Base-by-base conservation (phyloP, 2,888 invertebrate genomes). In the Andrena bucephala region DNA sequence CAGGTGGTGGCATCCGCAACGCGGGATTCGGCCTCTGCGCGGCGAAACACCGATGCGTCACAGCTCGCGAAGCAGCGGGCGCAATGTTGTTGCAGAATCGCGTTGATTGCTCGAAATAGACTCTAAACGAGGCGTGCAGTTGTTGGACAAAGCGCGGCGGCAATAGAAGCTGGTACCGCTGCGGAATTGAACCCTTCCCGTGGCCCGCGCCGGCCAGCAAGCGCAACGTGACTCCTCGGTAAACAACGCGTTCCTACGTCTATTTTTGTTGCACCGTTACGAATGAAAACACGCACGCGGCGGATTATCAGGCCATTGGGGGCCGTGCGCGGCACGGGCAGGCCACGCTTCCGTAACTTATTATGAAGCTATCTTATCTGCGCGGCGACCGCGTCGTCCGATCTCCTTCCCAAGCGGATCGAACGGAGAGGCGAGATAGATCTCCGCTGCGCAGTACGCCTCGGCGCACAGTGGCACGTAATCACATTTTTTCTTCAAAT, bases 241-340 rank as follows among this genome's bases (percentile, higher is more conserved):
- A 69, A 69, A 69, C 69, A 42, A 59, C 59, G 33, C 33, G 52
- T 33, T 31, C 33, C 20, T 3, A 1, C 6, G 27, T 69, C 59
- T 69, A 69, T 69, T 69, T 69, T 69, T 29, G 27, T 36, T 24
- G 24, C 36, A 36, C 6, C 42, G 29, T 69, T 59, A 42, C 57
- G 57, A 69, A 59, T 69, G 42, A 69, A 69, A 69, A 59, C 69
- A 69, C 24, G 24, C 57, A 8, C 50, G 50, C 68, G 69, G 42
- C 42, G 33, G 59, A 69, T 69, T 69, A 69, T 59, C 42, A 13
- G 16, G 31, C 42, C 52, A 42, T 4, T 36, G 36, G 69, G 16
- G 54, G 16, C 13, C 54, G 33, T 2, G n/a, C n/a, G 63, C 36
- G 36, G 36, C 5, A 42, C 10, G 8, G 57, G 16, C n/a, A 3